Conservation (phyloP, 1,140 invertebrate species). For the Spodoptera frugiperda region DNA sequence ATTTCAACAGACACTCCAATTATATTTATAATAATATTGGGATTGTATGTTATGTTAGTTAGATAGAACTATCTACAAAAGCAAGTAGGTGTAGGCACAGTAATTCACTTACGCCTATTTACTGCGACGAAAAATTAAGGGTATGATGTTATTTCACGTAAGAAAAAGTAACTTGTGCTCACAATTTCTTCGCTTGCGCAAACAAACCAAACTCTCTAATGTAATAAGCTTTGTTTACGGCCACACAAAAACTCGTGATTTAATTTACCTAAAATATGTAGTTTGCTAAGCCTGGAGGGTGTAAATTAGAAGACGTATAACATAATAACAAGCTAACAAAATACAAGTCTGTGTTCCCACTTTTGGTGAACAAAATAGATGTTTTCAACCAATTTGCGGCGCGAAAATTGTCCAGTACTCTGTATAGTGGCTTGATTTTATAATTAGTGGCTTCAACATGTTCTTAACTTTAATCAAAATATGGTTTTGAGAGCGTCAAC, state of each 20-base stretch:
- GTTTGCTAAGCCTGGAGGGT: background rate
- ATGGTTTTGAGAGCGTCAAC: background rate
- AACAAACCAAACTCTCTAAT: background rate
- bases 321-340: background rate
- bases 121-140: background rate
- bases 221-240: conserved; percentile 1
- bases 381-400: background rate
- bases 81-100: no score
- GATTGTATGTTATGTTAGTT: no score
- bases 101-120: no score
- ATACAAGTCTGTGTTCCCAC: background rate
- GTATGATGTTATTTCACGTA: background rate
- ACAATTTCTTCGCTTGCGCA: background rate
- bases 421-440: no score
- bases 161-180: background rate
- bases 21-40: no score
- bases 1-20: no score
- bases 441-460: no score
- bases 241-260: conserved; percentile 4
- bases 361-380: background rate
- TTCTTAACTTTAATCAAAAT: background rate
- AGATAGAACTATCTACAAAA: no score
- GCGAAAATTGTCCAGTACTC: no score
- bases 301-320: conserved; percentile 6
- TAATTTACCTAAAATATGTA: conserved; percentile 3